These are phyloP conservation scores for Bombus picipes DNA, from an alignment of 1,140 invertebrate genomes.

Conservation along the genomic window DNA sequence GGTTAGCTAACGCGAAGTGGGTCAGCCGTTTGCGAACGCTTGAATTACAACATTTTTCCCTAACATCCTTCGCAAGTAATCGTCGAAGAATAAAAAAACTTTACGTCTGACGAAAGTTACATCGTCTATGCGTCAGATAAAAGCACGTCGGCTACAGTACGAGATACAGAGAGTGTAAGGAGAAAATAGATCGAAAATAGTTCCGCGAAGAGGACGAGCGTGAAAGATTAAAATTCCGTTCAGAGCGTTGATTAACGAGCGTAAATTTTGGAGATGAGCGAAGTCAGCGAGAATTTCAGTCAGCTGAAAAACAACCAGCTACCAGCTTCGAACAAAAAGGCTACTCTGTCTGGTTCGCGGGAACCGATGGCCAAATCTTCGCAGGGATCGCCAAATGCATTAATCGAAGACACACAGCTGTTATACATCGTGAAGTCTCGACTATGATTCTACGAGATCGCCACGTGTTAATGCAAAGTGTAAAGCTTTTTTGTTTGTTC, in stretches of 20 bases:
- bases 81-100: not conserved
- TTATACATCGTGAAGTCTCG: not conserved
- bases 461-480: not conserved
- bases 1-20: not conserved
- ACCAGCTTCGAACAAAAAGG: not conserved
- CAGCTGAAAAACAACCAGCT: slow-evolving; percentile 36
- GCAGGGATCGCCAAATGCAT: slow-evolving; percentile 23
- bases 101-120: not conserved
- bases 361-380: not conserved
- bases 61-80: not conserved
- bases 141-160: not conserved
- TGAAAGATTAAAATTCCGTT: not conserved
- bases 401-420: slow-evolving; percentile 27
- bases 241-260: slow-evolving; percentile 66
- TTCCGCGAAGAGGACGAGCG: not conserved
- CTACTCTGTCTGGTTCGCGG: not conserved
- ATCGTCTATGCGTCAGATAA: not conserved
- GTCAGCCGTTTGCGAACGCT: not conserved
- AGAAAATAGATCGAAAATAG: not conserved
- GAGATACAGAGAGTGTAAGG: not conserved
- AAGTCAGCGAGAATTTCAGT: not conserved
- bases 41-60: not conserved
- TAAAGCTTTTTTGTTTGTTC: not conserved
- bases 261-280: slow-evolving; percentile 49
- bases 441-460: slow-evolving; percentile 8